Conservation (phyloP, 64 coral and sea anemone species). For the Stylophora pistillata region DNA sequence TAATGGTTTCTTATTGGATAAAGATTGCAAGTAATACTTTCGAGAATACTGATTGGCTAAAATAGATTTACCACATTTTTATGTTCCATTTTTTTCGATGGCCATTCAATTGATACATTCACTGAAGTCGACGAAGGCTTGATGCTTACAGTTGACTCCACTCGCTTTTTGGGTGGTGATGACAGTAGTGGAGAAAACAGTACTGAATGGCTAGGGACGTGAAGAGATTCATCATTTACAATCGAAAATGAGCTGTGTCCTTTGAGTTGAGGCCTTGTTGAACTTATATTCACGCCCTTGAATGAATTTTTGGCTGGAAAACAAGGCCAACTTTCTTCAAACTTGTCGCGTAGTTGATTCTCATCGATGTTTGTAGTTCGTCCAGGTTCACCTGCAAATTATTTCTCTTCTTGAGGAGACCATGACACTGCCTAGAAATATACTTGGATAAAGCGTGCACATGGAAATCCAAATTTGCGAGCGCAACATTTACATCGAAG, state of each 20-base stretch:
- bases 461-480: slow-evolving; percentile 3
- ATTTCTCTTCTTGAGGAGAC: not conserved
- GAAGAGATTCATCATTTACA: no score
- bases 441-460: not conserved
- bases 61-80: no score
- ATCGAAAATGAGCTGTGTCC: not conserved
- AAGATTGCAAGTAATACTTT: no score
- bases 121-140: not conserved
- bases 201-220: no score
- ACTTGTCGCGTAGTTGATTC: no score
- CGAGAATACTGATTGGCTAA: no score
- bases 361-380: no score
- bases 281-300: not conserved
- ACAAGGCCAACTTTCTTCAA: not conserved
- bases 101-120: no score
- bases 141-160: not conserved
- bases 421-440: slow-evolving; percentile 2
- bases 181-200: not conserved
- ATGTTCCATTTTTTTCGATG: no score
- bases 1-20: no score
- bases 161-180: not conserved
- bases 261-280: not conserved
- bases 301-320: not conserved
- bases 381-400: not conserved
- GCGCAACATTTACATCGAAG: no score